Percentiles rank a stretch among this genome's conserved stretches.
Conservation (phyloP, 1,140 invertebrate genomes). For the Lethocerus indicus region DNA sequence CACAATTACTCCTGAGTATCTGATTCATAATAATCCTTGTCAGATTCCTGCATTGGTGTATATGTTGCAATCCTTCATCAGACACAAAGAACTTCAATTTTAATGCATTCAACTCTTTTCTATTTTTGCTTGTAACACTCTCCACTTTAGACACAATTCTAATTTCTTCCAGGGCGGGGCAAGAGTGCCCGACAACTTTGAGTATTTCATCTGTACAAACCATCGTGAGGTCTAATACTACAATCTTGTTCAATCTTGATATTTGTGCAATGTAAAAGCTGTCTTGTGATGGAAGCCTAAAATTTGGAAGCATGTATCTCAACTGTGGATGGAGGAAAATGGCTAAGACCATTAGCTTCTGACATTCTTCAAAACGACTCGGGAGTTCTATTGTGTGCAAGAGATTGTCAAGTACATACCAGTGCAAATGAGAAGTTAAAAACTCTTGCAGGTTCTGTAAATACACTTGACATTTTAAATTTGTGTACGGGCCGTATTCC, state of each 20-base stretch:
- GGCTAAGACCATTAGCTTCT: too few relatives aligned
- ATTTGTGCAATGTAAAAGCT: conserved; percentile 1
- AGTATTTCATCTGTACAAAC: conserved; percentile 35
- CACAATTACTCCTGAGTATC: conserved; percentile 11
- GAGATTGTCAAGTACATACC: too few relatives aligned
- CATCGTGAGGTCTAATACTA: conserved; percentile 29
- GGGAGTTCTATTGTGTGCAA: too few relatives aligned
- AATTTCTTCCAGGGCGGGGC: conserved; percentile 28
- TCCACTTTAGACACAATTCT: conserved; percentile 32
- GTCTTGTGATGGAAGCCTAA: too few relatives aligned
- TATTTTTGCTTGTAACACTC: conserved; percentile 23
- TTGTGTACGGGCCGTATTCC: too few relatives aligned
- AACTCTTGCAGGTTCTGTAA: too few relatives aligned
- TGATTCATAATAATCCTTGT: conserved; percentile 16
- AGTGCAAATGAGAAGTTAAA: too few relatives aligned
- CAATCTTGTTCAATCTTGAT: conserved; percentile 21
- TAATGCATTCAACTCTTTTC: conserved; percentile 25
- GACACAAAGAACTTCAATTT: conserved; percentile 18
- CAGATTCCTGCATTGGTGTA: conserved; percentile 15
- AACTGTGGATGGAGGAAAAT: too few relatives aligned
- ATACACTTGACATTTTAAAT: too few relatives aligned
- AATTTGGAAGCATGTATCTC: too few relatives aligned
- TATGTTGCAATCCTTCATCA: conserved; percentile 15
- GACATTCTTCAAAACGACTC: too few relatives aligned
- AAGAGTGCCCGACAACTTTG: conserved; percentile 27